Evolutionary conservation across 2,888 invertebrate genomes (phyloP).

Genomic region (Poecilobothrus nobilitatus): DNA sequence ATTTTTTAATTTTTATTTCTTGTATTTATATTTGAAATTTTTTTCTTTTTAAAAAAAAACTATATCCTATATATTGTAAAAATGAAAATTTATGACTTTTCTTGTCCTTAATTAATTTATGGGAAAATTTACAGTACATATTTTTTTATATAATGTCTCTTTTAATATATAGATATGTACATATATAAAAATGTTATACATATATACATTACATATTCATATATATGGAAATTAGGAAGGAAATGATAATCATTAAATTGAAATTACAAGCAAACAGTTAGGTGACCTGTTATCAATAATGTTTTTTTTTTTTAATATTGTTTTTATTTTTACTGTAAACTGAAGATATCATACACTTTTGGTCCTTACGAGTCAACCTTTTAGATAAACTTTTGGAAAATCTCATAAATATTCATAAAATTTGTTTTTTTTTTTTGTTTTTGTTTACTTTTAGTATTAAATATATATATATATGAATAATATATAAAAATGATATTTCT

Average conservation of each 20-base stretch:
- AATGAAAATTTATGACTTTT: conserved; percentile 2
- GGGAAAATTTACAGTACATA: neutral
- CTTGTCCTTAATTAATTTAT: neutral
- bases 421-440: too few relatives aligned
- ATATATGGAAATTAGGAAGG: too few relatives aligned
- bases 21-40: too few relatives aligned
- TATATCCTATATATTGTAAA: neutral
- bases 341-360: too few relatives aligned
- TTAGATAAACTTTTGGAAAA: neutral
- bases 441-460: neutral
- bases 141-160: neutral
- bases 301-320: neutral
- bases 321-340: neutral
- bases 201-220: neutral
- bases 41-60: too few relatives aligned
- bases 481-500: neutral
- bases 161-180: too few relatives aligned
- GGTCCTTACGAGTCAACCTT: too few relatives aligned
- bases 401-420: neutral
- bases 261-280: neutral
- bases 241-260: too few relatives aligned
- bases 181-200: neutral
- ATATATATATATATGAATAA: too few relatives aligned
- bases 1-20: too few relatives aligned
- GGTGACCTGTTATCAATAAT: neutral